Conservation (phyloP, 2,113 vertebrate species). For the Malurus elegans region DNA sequence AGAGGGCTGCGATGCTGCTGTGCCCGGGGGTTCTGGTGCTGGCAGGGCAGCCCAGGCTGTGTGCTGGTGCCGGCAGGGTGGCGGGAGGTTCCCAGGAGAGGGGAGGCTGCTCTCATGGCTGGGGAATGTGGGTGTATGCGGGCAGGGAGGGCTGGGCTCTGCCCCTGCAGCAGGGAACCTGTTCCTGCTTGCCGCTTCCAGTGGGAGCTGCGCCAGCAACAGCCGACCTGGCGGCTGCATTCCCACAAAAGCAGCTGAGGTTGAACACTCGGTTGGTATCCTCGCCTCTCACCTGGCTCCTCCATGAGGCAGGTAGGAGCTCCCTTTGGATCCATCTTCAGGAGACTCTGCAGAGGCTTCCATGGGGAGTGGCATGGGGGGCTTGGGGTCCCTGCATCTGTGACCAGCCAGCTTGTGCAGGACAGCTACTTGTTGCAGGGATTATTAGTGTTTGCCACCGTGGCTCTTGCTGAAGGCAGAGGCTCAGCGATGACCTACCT, state of each 20-base stretch:
- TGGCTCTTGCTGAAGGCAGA: neutral
- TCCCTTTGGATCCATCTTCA: neutral
- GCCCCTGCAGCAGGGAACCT: slow-evolving; percentile 51
- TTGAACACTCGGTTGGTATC: neutral
- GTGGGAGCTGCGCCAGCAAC: neutral
- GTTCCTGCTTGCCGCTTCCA: slow-evolving; percentile 61
- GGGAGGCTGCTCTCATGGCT: slow-evolving; percentile 41
- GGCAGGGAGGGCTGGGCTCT: slow-evolving; percentile 45
- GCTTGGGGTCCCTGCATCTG: neutral
- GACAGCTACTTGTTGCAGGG: neutral
- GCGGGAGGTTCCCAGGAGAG: slow-evolving; percentile 37
- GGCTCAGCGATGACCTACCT: neutral
- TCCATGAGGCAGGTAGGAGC: neutral
- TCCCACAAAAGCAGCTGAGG: neutral
- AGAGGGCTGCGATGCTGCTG: accelerated
- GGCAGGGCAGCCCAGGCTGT: neutral
- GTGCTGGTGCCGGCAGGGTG: neutral
- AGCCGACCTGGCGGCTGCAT: neutral
- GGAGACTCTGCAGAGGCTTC: neutral
- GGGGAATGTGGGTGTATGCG: slow-evolving; percentile 73
- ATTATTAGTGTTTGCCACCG: accelerated
- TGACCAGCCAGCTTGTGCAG: neutral
- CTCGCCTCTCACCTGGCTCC: neutral
- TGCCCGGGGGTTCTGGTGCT: neutral
- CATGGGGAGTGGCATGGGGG: accelerated